A percentile compares a stretch with the other conserved stretches of the same genome.
Evolutionary conservation across 2,888 invertebrate genomes (phyloP).

Genomic region (Portevinia maculata): DNA sequence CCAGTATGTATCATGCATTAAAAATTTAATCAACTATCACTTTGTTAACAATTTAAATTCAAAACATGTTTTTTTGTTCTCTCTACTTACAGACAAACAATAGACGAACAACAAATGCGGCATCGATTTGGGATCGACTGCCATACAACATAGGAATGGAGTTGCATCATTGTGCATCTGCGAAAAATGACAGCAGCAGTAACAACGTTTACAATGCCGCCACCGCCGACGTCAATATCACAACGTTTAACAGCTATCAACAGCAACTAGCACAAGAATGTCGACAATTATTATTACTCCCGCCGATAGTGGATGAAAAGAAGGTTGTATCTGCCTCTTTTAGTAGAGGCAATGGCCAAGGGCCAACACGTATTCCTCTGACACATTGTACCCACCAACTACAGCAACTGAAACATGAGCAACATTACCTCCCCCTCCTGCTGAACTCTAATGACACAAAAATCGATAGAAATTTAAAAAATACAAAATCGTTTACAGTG

Average conservation of each 20-base stretch:
- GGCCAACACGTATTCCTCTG: constrained; percentile 64
- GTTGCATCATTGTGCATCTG: constrained; percentile 64
- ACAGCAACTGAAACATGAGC: neutral
- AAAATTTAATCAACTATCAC: neutral
- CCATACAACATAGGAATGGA: constrained; percentile 72
- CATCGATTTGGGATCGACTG: constrained; percentile 72
- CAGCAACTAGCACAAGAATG: constrained; percentile 46
- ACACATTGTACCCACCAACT: constrained; percentile 54
- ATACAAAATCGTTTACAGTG: constrained; percentile 69
- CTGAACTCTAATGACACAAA: constrained; percentile 65
- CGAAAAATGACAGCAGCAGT: constrained; percentile 43
- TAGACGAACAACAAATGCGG: constrained; percentile 65
- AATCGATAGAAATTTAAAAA: constrained; percentile 71
- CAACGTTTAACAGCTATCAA: constrained; percentile 49
- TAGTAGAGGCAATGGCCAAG: constrained; percentile 57
- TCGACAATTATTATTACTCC: constrained; percentile 55
- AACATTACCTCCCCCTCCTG: constrained; percentile 34
- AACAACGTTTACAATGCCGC: constrained; percentile 29
- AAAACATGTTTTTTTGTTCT: constrained; percentile 15
- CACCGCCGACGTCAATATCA: constrained; percentile 22
- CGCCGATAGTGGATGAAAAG: constrained; percentile 50
- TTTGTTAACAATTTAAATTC: constrained; percentile 1
- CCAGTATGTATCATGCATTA: neutral
- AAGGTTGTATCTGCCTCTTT: constrained; percentile 7
- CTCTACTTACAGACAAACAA: constrained; percentile 51